Conservation (phyloP, 2,797 vertebrate species). For the Eospalax fontanierii region DNA sequence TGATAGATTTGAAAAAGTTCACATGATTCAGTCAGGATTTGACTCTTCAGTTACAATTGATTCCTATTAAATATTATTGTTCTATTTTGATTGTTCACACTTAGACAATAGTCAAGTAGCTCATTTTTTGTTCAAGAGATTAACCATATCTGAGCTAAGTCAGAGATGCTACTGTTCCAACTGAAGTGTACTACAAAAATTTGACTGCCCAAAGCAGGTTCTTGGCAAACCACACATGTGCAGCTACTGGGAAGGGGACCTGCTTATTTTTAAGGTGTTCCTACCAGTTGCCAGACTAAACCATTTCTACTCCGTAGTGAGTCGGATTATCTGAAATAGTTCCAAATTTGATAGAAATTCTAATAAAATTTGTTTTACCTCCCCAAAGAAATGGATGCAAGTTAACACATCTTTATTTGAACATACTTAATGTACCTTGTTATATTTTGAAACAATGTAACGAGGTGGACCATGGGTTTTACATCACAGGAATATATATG, state of each 20-base stretch:
- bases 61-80: neutral
- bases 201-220: neutral
- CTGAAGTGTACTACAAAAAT: neutral
- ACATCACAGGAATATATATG: neutral
- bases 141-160: neutral
- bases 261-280: neutral
- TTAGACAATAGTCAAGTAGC: neutral
- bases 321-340: neutral
- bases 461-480: conserved; percentile 16
- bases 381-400: neutral
- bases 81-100: neutral
- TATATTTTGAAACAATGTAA: neutral
- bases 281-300: neutral
- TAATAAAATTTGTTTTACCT: conserved; percentile 34
- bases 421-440: neutral
- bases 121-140: neutral
- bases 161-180: neutral
- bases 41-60: neutral
- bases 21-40: neutral
- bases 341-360: conserved; percentile 37
- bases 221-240: neutral
- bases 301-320: neutral
- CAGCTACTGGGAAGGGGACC: neutral
- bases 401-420: neutral
- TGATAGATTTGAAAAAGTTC: conserved; percentile 47